Percentiles rank a stretch among this genome's conserved stretches.
Conservation (phyloP, 2,113 vertebrate species). For the Hemichromis elongatus region DNA sequence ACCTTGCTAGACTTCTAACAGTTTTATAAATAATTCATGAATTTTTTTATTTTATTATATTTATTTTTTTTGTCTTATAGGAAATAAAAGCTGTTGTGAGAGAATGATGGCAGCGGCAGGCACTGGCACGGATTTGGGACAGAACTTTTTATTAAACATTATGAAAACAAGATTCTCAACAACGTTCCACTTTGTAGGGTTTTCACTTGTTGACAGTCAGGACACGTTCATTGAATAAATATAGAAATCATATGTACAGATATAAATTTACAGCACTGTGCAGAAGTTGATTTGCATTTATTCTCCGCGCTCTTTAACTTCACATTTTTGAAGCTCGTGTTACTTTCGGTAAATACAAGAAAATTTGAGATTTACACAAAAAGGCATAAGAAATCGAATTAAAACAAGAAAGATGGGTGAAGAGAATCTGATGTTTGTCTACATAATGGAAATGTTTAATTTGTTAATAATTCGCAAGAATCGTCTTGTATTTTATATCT, state of each 20-base stretch:
- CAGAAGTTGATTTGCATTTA: slow-evolving; percentile 32
- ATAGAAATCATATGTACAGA: slow-evolving; percentile 79
- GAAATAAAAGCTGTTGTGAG: background rate
- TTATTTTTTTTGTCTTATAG: background rate
- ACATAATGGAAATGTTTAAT: background rate
- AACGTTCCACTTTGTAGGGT: slow-evolving; percentile 70
- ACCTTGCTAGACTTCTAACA: background rate
- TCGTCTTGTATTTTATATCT: background rate
- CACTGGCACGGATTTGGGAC: slow-evolving; percentile 49
- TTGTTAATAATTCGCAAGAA: background rate
- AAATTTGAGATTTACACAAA: background rate
- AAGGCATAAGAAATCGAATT: background rate
- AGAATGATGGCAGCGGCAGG: slow-evolving; percentile 15
- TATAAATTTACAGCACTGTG: slow-evolving; percentile 70
- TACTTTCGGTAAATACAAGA: background rate
- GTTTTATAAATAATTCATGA: background rate
- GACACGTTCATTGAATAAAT: slow-evolving; percentile 75
- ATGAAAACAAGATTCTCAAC: slow-evolving; percentile 77
- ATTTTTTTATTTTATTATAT: too few relatives aligned
- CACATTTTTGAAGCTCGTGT: background rate
- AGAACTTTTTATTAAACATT: slow-evolving; percentile 82
- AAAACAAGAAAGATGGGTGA: background rate
- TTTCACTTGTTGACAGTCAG: slow-evolving; percentile 70
- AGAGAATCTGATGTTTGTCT: background rate
- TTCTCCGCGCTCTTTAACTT: background rate